Conservation (phyloP, 2,113 vertebrate genomes). For the Chlorodrepanis virens region DNA sequence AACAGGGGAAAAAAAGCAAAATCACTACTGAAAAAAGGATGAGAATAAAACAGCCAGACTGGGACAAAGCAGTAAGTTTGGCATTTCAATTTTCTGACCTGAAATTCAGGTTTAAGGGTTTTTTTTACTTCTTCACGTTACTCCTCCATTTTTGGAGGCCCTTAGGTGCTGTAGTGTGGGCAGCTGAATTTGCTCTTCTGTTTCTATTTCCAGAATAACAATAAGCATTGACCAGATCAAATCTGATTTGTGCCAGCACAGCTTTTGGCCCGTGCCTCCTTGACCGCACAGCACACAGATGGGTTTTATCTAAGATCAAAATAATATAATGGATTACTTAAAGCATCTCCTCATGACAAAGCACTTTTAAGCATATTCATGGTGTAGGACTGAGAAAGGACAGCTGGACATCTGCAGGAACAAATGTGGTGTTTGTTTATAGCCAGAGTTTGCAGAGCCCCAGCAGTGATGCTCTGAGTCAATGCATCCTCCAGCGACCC, state of each 20-base stretch:
- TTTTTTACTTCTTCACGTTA: background rate
- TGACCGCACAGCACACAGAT: background rate
- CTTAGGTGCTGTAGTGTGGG: background rate
- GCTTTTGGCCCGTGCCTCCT: background rate
- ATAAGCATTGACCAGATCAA: background rate
- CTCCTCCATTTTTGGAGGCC: background rate
- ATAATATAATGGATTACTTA: background rate
- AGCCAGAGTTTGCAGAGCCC: background rate
- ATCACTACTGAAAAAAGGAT: background rate
- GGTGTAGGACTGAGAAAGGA: background rate
- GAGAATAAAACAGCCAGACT: background rate
- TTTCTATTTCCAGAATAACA: background rate
- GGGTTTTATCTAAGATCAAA: background rate
- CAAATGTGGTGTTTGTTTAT: conserved; percentile 11
- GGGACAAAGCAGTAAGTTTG: background rate
- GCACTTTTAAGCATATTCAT: background rate
- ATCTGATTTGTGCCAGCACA: background rate
- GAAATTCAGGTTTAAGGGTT: background rate
- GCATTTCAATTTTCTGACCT: background rate
- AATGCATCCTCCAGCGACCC: background rate
- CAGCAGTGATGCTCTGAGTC: background rate
- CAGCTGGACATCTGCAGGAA: conserved; percentile 23
- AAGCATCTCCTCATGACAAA: conserved; percentile 11
- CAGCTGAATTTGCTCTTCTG: background rate
- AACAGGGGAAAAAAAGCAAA: background rate